Conservation (phyloP, 2,113 vertebrate genomes). For the Odontophorus gujanensis region DNA sequence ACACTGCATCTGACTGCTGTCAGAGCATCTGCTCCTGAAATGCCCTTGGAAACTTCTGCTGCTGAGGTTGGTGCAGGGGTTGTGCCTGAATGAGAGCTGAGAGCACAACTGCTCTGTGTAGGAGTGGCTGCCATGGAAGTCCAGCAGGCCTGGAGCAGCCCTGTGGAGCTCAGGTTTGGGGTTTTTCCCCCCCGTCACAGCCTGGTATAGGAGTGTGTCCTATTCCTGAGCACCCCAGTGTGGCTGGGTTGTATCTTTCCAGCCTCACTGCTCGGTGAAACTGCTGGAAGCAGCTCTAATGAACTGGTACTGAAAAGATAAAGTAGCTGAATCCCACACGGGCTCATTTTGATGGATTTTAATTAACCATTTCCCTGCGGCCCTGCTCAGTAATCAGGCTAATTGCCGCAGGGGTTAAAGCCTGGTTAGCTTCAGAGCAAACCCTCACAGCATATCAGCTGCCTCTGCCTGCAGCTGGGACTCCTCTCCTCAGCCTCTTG, state of each 20-base stretch:
- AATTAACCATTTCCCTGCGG: conserved; percentile 54
- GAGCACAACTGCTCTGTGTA: neutral
- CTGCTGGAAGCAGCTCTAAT: conserved; percentile 10
- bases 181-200: neutral
- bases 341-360: conserved; percentile 3
- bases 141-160: accelerated
- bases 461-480: conserved; percentile 57
- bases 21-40: accelerated
- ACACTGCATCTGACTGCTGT: neutral
- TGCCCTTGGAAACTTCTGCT: neutral
- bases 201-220: accelerated
- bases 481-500: conserved; percentile 24
- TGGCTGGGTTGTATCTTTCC: neutral
- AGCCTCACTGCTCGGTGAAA: neutral
- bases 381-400: conserved; percentile 38
- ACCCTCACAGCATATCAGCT: neutral
- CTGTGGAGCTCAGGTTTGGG: neutral
- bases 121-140: neutral
- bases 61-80: neutral
- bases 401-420: conserved; percentile 40
- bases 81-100: accelerated
- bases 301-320: conserved; percentile 37
- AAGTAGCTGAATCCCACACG: conserved; percentile 33
- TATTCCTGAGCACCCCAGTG: accelerated
- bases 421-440: neutral